These are phyloP conservation scores for Morus bassanus DNA, from an alignment of 2,797 vertebrate genomes.

Conservation along the genomic window DNA sequence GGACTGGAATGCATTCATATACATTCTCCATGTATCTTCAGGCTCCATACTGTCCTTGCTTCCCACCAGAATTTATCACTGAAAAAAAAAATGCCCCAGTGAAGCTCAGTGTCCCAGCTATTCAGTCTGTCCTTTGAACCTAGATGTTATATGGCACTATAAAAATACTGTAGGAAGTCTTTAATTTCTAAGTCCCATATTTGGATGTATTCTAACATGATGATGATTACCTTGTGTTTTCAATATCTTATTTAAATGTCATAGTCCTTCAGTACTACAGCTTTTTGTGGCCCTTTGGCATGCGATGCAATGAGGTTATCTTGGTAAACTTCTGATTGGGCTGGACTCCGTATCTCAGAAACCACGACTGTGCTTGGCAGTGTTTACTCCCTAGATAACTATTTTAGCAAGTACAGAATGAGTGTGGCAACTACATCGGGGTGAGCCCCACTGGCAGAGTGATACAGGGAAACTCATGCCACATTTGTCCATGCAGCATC, in stretches of 20 bases:
- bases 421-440: background rate
- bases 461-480: background rate
- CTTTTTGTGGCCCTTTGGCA: background rate
- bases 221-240: background rate
- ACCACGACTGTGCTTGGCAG: background rate
- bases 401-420: conserved; percentile 11
- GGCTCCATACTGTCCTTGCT: background rate
- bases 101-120: background rate
- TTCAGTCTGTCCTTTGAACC: background rate
- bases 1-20: background rate
- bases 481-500: background rate
- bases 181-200: background rate
- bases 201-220: background rate
- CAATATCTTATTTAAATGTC: background rate
- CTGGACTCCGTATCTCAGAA: conserved; percentile 25
- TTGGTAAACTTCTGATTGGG: conserved; percentile 20
- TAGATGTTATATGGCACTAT: background rate
- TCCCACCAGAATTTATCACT: background rate
- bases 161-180: background rate
- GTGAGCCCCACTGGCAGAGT: background rate
- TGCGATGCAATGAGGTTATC: conserved; percentile 16
- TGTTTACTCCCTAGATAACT: background rate
- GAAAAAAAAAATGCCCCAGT: background rate
- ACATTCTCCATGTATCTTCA: background rate
- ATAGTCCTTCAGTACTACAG: background rate